Evolutionary conservation across 1,140 invertebrate genomes (phyloP).

Genomic region (Megalopta genalis): DNA sequence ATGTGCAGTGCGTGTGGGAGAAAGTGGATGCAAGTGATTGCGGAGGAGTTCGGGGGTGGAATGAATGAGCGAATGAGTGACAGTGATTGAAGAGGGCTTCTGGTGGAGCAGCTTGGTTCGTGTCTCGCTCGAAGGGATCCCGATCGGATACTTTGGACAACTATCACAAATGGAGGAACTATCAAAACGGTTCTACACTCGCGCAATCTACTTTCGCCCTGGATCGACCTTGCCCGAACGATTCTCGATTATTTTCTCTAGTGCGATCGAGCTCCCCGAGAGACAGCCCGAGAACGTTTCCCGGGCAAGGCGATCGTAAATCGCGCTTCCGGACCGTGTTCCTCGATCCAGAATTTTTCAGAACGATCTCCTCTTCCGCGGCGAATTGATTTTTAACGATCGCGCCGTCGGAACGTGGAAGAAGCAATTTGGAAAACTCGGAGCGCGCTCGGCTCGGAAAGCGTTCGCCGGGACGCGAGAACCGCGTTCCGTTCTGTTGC

Average conservation of each 20-base stretch:
- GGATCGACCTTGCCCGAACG: slow-evolving; percentile 23
- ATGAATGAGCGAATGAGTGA: slow-evolving; percentile 54
- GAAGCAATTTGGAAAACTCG: background rate
- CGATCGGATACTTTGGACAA: slow-evolving; percentile 48
- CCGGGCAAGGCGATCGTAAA: slow-evolving; percentile 1
- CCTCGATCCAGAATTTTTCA: background rate
- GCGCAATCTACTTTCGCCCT: slow-evolving; percentile 48
- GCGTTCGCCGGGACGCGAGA: background rate
- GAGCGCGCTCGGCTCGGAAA: background rate
- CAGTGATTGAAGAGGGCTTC: slow-evolving; percentile 49
- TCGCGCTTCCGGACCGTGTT: background rate
- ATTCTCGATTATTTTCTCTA: slow-evolving; percentile 20
- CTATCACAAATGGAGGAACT: slow-evolving; percentile 58
- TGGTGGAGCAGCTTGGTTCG: background rate
- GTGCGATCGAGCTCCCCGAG: background rate
- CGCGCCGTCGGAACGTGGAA: background rate
- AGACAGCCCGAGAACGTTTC: slow-evolving; percentile 16
- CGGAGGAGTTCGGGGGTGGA: background rate
- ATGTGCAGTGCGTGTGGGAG: slow-evolving; percentile 58
- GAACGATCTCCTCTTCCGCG: background rate
- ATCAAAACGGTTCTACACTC: slow-evolving; percentile 55
- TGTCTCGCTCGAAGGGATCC: slow-evolving; percentile 48
- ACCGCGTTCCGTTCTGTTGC: background rate
- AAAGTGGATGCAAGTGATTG: slow-evolving; percentile 54
- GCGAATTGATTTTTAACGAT: background rate